Evolutionary conservation across 1,140 invertebrate genomes (phyloP).

Genomic region (Drosophila lowei): DNA sequence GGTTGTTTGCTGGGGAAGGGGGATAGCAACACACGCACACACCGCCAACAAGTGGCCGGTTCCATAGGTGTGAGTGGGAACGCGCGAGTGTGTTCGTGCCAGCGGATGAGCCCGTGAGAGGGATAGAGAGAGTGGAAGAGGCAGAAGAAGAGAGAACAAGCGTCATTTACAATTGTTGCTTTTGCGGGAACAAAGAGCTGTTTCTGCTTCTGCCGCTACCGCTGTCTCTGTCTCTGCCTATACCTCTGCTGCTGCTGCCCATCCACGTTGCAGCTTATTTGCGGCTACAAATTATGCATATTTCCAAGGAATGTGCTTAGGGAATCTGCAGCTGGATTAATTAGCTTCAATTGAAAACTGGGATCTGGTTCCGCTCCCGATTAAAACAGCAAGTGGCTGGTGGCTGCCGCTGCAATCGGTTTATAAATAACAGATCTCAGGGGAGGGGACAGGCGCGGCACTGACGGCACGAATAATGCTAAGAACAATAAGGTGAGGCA

Average conservation of each 20-base stretch:
- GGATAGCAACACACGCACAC: slow-evolving; percentile 27
- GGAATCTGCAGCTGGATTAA: slow-evolving; percentile 40
- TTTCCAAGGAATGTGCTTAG: slow-evolving; percentile 53
- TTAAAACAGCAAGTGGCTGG: slow-evolving; percentile 28
- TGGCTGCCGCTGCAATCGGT: slow-evolving; percentile 36
- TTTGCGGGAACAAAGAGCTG: slow-evolving; percentile 41
- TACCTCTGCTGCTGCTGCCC: not conserved
- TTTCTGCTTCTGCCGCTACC: slow-evolving; percentile 6
- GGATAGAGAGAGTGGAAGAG: slow-evolving; percentile 22
- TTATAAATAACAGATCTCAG: slow-evolving; percentile 61
- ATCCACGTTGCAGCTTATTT: slow-evolving; percentile 24
- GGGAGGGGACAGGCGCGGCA: slow-evolving; percentile 19
- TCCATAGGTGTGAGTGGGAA: slow-evolving; percentile 16
- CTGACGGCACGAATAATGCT: too few relatives aligned
- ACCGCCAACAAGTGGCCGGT: slow-evolving; percentile 63
- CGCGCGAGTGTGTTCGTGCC: too few relatives aligned
- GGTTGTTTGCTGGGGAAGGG: slow-evolving; percentile 54
- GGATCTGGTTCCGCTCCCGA: slow-evolving; percentile 33
- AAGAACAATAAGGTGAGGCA: too few relatives aligned
- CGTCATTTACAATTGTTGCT: slow-evolving; percentile 44
- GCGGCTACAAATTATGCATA: slow-evolving; percentile 66
- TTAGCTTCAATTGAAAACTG: slow-evolving; percentile 69
- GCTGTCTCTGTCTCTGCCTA: slow-evolving; percentile 20
- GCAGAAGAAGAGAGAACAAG: slow-evolving; percentile 31
- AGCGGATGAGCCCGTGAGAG: slow-evolving; percentile 16